A percentile compares a stretch with the other conserved stretches of the same genome.
Conservation (phyloP, 1,140 invertebrate species). For the Helicoverpa zea region DNA sequence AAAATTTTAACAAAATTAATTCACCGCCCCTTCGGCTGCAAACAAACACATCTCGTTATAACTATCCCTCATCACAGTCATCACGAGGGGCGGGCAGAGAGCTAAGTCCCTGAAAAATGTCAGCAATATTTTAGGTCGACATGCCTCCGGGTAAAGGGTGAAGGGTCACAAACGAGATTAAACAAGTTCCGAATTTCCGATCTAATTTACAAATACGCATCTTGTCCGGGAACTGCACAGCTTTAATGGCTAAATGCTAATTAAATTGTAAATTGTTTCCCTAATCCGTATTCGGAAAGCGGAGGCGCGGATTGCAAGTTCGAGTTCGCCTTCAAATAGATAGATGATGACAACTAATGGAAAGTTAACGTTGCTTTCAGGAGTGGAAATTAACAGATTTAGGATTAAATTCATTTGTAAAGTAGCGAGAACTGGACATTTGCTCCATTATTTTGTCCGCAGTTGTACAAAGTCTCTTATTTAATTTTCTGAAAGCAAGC, state of each 20-base stretch:
- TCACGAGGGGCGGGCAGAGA: slow-evolving; percentile 46
- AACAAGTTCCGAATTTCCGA: slow-evolving; percentile 63
- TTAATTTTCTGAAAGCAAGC: too few relatives aligned
- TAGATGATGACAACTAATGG: background rate
- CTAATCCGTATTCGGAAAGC: background rate
- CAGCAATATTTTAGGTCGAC: slow-evolving; percentile 65
- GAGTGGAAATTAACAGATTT: too few relatives aligned
- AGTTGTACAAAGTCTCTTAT: too few relatives aligned
- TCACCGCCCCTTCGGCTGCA: slow-evolving; percentile 50
- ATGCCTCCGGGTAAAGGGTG: slow-evolving; percentile 32
- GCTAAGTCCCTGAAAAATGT: slow-evolving; percentile 71
- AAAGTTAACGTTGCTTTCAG: too few relatives aligned
- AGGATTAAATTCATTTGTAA: too few relatives aligned
- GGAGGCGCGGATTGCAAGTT: background rate
- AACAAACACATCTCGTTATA: slow-evolving; percentile 61
- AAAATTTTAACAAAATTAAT: slow-evolving; percentile 60
- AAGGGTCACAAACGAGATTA: slow-evolving; percentile 61
- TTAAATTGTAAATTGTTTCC: slow-evolving; percentile 24
- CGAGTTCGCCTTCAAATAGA: background rate
- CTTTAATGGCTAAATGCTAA: slow-evolving; percentile 29
- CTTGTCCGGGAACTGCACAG: slow-evolving; percentile 7
- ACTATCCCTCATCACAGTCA: slow-evolving; percentile 62
- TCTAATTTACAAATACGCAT: slow-evolving; percentile 61
- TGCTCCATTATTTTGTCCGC: too few relatives aligned
- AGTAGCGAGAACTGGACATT: too few relatives aligned